These are phyloP conservation scores for Mesocentrotus franciscanus DNA, from an alignment of 53 echinoderm and acorn worm species.

Conservation along the genomic window DNA sequence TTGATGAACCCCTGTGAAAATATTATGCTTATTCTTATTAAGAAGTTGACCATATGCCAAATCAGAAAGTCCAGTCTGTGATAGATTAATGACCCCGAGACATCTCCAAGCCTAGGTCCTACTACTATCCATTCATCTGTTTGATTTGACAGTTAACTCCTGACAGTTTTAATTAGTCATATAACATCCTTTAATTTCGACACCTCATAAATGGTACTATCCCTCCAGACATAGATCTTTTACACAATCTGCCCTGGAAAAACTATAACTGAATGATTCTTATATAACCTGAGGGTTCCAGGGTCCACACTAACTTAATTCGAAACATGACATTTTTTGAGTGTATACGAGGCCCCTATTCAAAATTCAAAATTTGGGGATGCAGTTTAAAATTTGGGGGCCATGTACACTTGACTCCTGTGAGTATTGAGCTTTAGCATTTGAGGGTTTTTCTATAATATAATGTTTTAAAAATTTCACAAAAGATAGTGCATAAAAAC, in stretches of 20 bases:
- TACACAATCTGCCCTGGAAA: conserved; percentile 16
- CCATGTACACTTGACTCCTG: too few relatives aligned
- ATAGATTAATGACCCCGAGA: conserved; percentile 5
- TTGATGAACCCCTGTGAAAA: not conserved
- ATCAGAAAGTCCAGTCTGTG: not conserved
- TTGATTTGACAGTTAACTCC: not conserved
- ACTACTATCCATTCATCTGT: not conserved
- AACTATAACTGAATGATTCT: not conserved
- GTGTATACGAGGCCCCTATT: too few relatives aligned
- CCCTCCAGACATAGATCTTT: not conserved
- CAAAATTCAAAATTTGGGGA: too few relatives aligned
- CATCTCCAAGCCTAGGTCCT: not conserved
- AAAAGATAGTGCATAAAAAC: too few relatives aligned
- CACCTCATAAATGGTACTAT: conserved; percentile 24
- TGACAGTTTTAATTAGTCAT: conserved; percentile 37
- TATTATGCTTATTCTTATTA: too few relatives aligned
- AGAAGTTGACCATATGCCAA: not conserved
- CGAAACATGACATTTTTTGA: too few relatives aligned
- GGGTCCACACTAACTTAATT: too few relatives aligned
- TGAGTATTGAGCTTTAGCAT: too few relatives aligned
- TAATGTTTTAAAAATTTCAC: too few relatives aligned
- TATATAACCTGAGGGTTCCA: too few relatives aligned
- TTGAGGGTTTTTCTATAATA: too few relatives aligned
- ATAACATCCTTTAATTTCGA: conserved; percentile 33
- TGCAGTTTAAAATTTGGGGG: too few relatives aligned